Evolutionary conservation across 1,140 invertebrate species (phyloP).

Genomic region (Tachypleus tridentatus): DNA sequence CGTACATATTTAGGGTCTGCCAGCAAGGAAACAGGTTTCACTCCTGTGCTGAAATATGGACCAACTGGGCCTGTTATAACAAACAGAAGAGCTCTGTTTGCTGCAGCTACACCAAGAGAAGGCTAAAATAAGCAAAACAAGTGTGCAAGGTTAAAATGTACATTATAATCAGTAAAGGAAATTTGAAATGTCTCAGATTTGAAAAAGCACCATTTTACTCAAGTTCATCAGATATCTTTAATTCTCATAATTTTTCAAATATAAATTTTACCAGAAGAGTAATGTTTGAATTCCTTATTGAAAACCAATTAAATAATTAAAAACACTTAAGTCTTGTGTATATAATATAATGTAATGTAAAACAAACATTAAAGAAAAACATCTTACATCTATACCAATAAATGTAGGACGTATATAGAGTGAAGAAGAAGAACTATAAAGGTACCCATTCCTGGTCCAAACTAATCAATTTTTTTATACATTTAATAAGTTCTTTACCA

Average conservation of each 20-base stretch:
- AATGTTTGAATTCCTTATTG: conserved; percentile 4
- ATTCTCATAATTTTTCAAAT: background rate
- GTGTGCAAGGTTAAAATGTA: background rate
- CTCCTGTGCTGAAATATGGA: conserved; percentile 64
- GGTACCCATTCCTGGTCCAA: conserved; percentile 98
- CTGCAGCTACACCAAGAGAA: conserved; percentile 72
- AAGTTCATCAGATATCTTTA: background rate
- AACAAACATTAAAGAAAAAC: conserved; percentile 2
- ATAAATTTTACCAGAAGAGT: conserved; percentile 8
- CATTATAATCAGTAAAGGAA: background rate
- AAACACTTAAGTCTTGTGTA: background rate
- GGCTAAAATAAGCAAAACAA: conserved; percentile 46
- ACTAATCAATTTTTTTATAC: conserved; percentile 69
- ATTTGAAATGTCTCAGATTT: background rate
- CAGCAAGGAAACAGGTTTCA: conserved; percentile 62
- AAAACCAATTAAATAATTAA: background rate
- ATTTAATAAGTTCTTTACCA: conserved; percentile 70
- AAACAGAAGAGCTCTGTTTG: conserved; percentile 75
- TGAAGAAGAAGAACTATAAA: conserved; percentile 61
- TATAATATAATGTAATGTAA: background rate
- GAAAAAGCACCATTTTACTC: background rate
- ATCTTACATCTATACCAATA: conserved; percentile 88
- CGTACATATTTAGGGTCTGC: conserved; percentile 69
- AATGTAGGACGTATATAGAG: conserved; percentile 93
- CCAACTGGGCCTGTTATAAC: conserved; percentile 87